Base-by-base conservation (phyloP, 1,140 invertebrate genomes). In the Sesamia nonagrioides region DNA sequence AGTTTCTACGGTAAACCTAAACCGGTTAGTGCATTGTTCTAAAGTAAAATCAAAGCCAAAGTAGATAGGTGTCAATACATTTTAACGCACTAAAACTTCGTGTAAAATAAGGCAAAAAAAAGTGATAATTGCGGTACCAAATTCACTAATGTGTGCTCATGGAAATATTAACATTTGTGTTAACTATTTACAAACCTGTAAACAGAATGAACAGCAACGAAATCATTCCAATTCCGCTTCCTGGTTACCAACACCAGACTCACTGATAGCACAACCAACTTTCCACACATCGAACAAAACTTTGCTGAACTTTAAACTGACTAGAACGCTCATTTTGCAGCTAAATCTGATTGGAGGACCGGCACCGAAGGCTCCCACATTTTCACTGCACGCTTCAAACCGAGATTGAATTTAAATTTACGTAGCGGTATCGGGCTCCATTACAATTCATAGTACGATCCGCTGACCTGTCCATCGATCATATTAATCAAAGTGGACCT, bases 371-470 rank as follows among this genome's bases (percentile, higher is more conserved):
- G 89, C 87, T 89, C 82, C 86, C 88, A 90, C 93, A 94, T 93
- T 94, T 93, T 94, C 91, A 93, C 92, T 94, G 91, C 79, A 85
- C 85, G 83, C 60, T 75, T 79, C 84, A 84, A 77, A 84, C 85
- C 82, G 77, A 90, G 82, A 88, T 89, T 88, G 93, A 94, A 94
- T 94, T 88, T 92, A 90, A 94, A 94, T 92, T 93, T 91, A 83
- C 85, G 80, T 94, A 94, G 93, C 93, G 93, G 93, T 94, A 81
- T 82, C 78, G 73, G 61, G 66, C 76, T 83, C 71, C 85, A 91
- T 94, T 92, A 88, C 81, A 81, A 93, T 94, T 90, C 92, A 89
- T 81, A 86, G 87, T 85, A 84, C 87, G 86, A 76, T 50, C 56
- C 86, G 84, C 76, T 66, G 61, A 76, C 52, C 63, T 72, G 82